These are phyloP conservation scores for Harmothoe impar DNA, from an alignment of 2,888 invertebrate species.

Conservation along the genomic window DNA sequence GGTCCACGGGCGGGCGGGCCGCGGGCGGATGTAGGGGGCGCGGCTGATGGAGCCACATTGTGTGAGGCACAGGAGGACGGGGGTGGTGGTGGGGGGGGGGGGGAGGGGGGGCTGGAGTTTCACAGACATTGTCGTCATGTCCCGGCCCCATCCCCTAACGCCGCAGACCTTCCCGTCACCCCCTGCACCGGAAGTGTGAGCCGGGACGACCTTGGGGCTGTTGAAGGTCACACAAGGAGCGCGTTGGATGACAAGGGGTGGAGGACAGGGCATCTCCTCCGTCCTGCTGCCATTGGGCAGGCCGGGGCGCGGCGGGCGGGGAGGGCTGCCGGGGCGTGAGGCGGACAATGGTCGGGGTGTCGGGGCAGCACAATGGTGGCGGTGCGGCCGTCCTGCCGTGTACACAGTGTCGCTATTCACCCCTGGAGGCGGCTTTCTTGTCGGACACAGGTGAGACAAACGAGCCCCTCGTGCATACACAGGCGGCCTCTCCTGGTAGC, in stretches of 20 bases:
- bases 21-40: background rate
- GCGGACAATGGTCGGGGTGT: slow-evolving; percentile 27
- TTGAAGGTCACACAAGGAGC: background rate
- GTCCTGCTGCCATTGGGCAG: no score
- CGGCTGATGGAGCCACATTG: background rate
- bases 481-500: background rate
- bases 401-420: slow-evolving; percentile 49
- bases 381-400: background rate
- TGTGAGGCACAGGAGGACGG: background rate
- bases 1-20: background rate
- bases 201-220: background rate
- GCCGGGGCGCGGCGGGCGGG: background rate
- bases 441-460: slow-evolving; percentile 49
- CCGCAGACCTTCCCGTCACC: background rate
- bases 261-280: background rate
- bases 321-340: background rate
- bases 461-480: background rate
- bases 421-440: slow-evolving; percentile 47
- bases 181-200: slow-evolving; percentile 35
- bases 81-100: background rate
- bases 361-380: background rate
- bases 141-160: background rate
- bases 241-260: background rate
- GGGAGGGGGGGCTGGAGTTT: background rate
- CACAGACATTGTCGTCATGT: background rate